Evolutionary conservation across 2,797 vertebrate genomes (phyloP), one percentile per base, ranked within the genome.

Genomic region (Lithobates sylvaticus): DNA sequence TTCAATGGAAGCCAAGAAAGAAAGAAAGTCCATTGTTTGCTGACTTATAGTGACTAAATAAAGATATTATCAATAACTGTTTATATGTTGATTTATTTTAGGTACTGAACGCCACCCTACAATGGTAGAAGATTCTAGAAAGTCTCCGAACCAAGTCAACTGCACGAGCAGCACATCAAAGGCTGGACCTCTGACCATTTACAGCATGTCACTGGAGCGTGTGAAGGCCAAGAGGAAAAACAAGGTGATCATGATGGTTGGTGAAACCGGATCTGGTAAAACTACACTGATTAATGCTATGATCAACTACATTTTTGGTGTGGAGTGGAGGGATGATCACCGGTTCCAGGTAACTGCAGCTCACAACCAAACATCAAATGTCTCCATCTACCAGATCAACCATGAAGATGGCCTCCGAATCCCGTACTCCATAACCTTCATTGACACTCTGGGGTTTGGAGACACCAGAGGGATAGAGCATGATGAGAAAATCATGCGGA

Each of bases 211-310:
- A 27, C 18, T 75, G 44, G 1, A 7, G 9, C 7, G 29, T 16
- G 10, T 29, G 8, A 7, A 75, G 16, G 42, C 13, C 29, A 29
- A 29, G 29, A 29, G 29, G 29, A 29, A 29, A 29, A 29, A 29
- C 29, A 29, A 29, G 29, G 88, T 87, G 6, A 84, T 88, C 9
- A 77, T 87, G 82, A 29, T 88, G 73, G 36, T 88, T 27, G 88
- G 88, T 32, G 78, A 69, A 39, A 36, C 34, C 6, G 34, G 34
- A 36, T 36, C 34, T 36, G 34, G 34, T 36, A 36, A 36, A 36
- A 36, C 34, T 0, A 36, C 3, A 36, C 34, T 36, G 34, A 36
- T 36, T 36, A 36, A 36, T 36, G 6, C 34, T 36, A 36, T 36
- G 34, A 36, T 36, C 34, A 36, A 36, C 34, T 36, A 36, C 34